Percentiles rank a stretch among this genome's conserved stretches.
These are phyloP conservation scores for Drosophila miranda DNA, from an alignment of 1,140 invertebrate genomes.

Conservation along the genomic window DNA sequence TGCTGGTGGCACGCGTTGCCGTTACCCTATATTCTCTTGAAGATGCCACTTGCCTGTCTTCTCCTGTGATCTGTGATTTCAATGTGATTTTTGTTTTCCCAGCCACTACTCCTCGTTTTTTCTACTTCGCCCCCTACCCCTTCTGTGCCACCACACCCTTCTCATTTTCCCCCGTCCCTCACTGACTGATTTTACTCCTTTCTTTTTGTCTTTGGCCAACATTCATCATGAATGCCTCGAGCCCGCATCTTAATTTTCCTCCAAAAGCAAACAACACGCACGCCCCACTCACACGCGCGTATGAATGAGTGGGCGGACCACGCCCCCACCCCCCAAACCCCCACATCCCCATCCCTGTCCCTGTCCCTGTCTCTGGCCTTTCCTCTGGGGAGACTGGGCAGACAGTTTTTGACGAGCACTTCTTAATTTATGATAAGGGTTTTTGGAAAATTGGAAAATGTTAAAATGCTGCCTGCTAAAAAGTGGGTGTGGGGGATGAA, in stretches of 20 bases:
- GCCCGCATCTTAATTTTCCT: conserved; percentile 75
- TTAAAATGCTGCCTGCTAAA: conserved; percentile 64
- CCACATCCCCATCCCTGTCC: background rate
- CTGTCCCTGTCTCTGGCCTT: background rate
- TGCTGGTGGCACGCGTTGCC: conserved; percentile 29
- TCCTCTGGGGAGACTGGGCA: conserved; percentile 53
- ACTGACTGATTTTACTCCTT: background rate
- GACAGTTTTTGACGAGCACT: conserved; percentile 81
- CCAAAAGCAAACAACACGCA: conserved; percentile 63
- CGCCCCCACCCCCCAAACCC: conserved; percentile 7
- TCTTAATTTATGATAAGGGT: conserved; percentile 82
- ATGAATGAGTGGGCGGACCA: background rate
- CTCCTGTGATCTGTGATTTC: conserved; percentile 67
- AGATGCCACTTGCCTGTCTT: conserved; percentile 26
- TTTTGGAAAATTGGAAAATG: conserved; percentile 81
- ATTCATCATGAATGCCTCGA: conserved; percentile 66
- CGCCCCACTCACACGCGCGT: conserved; percentile 29
- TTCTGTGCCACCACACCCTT: too few relatives aligned
- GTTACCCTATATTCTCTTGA: conserved; percentile 32
- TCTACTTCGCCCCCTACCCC: too few relatives aligned
- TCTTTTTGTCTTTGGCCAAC: conserved; percentile 40
- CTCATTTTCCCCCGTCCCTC: too few relatives aligned
- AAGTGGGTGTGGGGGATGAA: conserved; percentile 10
- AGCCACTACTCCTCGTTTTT: too few relatives aligned
- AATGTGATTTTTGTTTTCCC: conserved; percentile 54